Base-by-base conservation (phyloP, 2,888 invertebrate genomes). In the Peribatodes rhomboidaria region DNA sequence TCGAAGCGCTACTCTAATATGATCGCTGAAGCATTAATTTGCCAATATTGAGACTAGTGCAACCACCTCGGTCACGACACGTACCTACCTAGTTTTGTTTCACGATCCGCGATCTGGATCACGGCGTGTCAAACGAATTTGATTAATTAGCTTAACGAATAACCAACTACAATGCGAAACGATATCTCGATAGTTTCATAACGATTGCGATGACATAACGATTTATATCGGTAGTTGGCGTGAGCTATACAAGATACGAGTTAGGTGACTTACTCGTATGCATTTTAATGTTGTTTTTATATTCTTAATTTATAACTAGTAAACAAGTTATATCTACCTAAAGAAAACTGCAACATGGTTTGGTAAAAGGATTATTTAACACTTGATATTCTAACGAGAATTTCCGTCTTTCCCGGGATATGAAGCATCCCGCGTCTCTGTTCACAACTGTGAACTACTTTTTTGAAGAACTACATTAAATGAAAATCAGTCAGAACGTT, bases 91-190 rank as follows among this genome's bases (percentile, higher is more conserved):
- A 71, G 61, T 64, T 70, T 70, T 67, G 64, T 68, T 71, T 64
- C 71, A 69, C 69, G 71, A 70, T 64, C 56, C 54, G 13, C 55
- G 60, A 71, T 68, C 71, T 71, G 67, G 72, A 71, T 67, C 71
- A 67, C 66, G 68, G 66, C 71, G 65, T 69, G 72, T 73, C 72
- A 68, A 69, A 67, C 66, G 66, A 50, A 73, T 71, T 73, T 73
- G 72, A 73, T 73, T 73, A 73, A 73, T 73, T 73, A 73, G 50
- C 69, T 57, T 47, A 69, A 68, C 66, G 60, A 67, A 60, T 52
- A 65, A 55, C 53, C 9, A 60, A 65, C 56, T 52, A 60, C 65
- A 61, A 56, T 60, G 61, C 60, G 68, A 69, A 56, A 39, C 64
- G 65, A 65, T 65, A 67, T 63, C 64, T 63, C 59, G 56, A 44